Evolutionary conservation across 2,113 vertebrate genomes (phyloP).

Genomic region (Zingel zingel): DNA sequence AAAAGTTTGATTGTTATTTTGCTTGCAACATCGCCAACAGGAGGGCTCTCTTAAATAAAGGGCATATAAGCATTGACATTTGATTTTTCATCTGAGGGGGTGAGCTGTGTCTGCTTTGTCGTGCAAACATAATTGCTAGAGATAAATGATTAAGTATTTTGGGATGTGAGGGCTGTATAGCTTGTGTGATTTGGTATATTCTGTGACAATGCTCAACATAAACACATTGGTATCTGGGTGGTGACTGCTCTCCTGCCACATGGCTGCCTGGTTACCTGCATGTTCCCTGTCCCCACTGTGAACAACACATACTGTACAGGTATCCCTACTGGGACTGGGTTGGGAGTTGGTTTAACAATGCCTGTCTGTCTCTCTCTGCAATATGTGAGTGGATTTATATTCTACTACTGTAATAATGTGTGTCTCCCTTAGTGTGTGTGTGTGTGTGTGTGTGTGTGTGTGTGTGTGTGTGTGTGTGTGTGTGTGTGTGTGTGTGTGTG

Average conservation of each 20-base stretch:
- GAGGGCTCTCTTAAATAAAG: conserved; percentile 26
- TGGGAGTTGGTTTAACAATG: conserved; percentile 23
- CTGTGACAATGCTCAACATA: conserved; percentile 48
- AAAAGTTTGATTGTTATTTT: conserved; percentile 23
- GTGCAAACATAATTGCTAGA: conserved; percentile 63
- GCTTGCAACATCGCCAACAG: background rate
- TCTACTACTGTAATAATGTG: conserved; percentile 1
- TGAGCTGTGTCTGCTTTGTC: conserved; percentile 34
- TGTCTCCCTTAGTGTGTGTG: background rate
- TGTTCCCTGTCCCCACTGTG: conserved; percentile 44
- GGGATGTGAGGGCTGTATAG: conserved; percentile 36
- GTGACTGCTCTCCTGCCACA: conserved; percentile 71
- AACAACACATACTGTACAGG: conserved; percentile 44
- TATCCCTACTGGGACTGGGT: conserved; percentile 48
- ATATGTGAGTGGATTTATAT: conserved; percentile 15
- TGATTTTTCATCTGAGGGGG: conserved; percentile 28
- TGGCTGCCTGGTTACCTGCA: conserved; percentile 80
- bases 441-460: background rate
- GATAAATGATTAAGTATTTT: conserved; percentile 74
- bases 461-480: background rate
- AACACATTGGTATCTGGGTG: conserved; percentile 72
- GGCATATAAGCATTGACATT: conserved; percentile 59
- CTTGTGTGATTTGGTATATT: conserved; percentile 50
- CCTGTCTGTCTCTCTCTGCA: background rate
- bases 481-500: background rate